Evolutionary conservation across 2,888 invertebrate genomes (phyloP), one percentile per base, ranked within the genome.

Genomic region (Biston stratarius): DNA sequence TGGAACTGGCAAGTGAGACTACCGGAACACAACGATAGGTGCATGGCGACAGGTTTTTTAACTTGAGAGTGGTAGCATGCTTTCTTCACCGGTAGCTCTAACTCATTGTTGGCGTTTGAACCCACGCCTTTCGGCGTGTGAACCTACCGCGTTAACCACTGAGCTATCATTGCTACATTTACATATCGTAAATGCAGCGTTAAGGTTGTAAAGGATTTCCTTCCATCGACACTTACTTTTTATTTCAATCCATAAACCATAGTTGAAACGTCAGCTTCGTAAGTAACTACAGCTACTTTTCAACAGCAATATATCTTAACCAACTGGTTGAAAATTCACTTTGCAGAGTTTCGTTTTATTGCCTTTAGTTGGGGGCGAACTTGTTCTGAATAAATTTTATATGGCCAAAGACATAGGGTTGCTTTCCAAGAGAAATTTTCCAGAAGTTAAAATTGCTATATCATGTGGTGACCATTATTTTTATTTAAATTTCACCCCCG

Each of bases 361-460:
- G 71, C 69, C 61, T 58, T 55, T 40, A 66, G 68, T 75, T 74
- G 48, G 67, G 68, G 61, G 65, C 59, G 61, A 76, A 74, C 74
- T 77, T 70, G 73, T 60, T 67, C 66, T 64, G 72, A 74, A 71
- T 73, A 71, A 69, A 77, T 78, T 77, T 75, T 71, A 74, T 74
- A 70, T 74, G 66, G 63, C 61, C 65, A 61, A 67, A 74, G 69
- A 71, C 67, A 52, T 56, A 66, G 42, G 40, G 58, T 44, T 34
- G 34, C 48, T 57, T 67, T 67, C 62, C 67, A 62, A 48, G 59
- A 59, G 60, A 67, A 48, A 33, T 66, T 70, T 61, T 34, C 61
- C 49, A 33, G 52, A 59, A 67, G 61, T 47, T 68, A 53, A 70
- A 72, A 71, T 67, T 71, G 74, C 70, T 66, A 56, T 63, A 71